Percentiles rank a stretch among this genome's conserved stretches.
These are phyloP conservation scores for Ardeotis arabs DNA, from an alignment of 2,113 vertebrate species.

Conservation along the genomic window DNA sequence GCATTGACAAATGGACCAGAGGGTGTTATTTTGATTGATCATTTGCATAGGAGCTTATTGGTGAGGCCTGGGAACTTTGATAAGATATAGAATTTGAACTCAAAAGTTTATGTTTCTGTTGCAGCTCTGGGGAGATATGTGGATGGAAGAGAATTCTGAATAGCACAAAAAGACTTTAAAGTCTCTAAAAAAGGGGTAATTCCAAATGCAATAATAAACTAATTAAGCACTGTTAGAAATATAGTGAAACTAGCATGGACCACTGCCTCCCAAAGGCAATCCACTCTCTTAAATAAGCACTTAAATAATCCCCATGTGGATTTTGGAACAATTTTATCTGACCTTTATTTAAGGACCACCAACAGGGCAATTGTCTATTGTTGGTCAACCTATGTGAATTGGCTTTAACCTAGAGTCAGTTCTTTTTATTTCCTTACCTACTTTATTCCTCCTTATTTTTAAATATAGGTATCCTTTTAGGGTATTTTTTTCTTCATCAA, in stretches of 20 bases:
- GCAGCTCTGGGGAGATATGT: background rate
- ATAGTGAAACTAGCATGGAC: background rate
- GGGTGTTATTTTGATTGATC: background rate
- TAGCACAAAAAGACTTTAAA: background rate
- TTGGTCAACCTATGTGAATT: background rate
- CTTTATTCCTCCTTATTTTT: background rate
- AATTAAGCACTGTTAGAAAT: conserved; percentile 53
- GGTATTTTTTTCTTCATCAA: background rate
- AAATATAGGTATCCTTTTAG: background rate
- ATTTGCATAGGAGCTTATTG: background rate
- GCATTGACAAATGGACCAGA: background rate
- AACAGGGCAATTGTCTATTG: conserved; percentile 21
- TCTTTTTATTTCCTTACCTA: background rate
- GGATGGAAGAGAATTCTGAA: background rate
- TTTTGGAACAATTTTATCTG: conserved; percentile 60
- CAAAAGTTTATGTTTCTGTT: background rate
- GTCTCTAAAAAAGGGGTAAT: background rate
- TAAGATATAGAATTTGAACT: background rate
- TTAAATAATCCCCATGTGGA: conserved; percentile 53
- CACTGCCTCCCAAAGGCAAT: conserved; percentile 28
- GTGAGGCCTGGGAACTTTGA: background rate
- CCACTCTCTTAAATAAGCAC: conserved; percentile 51
- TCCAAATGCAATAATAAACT: conserved; percentile 46
- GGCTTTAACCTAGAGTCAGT: background rate
- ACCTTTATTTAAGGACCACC: conserved; percentile 61